Percentiles rank a stretch among this genome's conserved stretches.
phyloP scores from a whole-genome alignment of 2,888 invertebrate genomes.

The Aporophyla lueneburgensis region DNA sequence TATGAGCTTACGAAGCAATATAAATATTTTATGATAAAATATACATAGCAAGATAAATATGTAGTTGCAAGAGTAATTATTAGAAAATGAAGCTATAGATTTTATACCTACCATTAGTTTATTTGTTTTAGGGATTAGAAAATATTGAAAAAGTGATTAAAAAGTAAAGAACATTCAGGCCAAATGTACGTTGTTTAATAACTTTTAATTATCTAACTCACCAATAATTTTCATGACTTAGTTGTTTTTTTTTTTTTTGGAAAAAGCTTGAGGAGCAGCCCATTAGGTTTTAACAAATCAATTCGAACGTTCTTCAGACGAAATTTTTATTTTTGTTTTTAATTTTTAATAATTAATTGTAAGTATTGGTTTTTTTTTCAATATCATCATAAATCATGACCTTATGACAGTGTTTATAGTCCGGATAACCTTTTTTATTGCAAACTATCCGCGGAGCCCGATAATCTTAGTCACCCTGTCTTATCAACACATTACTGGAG shows the following conservation, averaged over 20 bases:
- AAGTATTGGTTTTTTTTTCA: background rate
- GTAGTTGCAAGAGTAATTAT: background rate
- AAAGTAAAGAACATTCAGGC: no score
- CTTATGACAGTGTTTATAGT: constrained; percentile 42
- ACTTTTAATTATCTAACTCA: background rate
- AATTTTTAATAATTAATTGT: background rate
- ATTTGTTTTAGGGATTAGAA: background rate
- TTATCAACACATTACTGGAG: constrained; percentile 48
- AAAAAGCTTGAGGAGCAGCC: no score
- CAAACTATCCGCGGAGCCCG: constrained; percentile 32
- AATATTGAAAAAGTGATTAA: background rate
- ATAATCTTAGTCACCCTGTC: constrained; percentile 52
- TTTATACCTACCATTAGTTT: background rate
- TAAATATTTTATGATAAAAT: constrained; percentile 37
- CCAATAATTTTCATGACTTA: background rate
- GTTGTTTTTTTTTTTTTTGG: no score
- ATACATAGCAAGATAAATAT: background rate
- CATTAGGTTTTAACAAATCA: background rate
- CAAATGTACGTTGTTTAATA: no score
- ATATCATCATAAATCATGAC: constrained; percentile 12
- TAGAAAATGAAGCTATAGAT: background rate
- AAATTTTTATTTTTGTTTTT: background rate
- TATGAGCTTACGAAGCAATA: constrained; percentile 11
- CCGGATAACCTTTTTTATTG: constrained; percentile 61
- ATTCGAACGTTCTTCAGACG: background rate